Percentiles rank a stretch among this genome's conserved stretches.
phyloP scores from a whole-genome alignment of 2,113 vertebrate genomes.

The Raja brachyura region DNA sequence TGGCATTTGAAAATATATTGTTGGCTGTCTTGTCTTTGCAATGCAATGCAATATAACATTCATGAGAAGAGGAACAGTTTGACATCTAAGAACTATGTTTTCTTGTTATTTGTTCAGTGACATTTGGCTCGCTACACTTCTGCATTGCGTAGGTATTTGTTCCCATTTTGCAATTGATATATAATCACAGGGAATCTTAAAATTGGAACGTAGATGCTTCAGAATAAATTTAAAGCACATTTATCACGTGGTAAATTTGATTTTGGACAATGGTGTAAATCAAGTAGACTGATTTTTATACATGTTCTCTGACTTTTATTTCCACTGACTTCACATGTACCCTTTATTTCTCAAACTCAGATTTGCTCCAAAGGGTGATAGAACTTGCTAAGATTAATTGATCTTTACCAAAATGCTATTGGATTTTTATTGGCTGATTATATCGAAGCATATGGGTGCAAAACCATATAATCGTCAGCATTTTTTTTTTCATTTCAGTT shows the following conservation, averaged over 20 bases:
- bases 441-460: not conserved
- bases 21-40: not conserved
- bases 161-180: not conserved
- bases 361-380: not conserved
- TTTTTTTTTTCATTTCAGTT: not conserved
- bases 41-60: not conserved
- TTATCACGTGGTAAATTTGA: not conserved
- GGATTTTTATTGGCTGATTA: not conserved
- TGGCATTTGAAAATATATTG: not conserved
- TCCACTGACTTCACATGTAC: not conserved
- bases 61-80: not conserved
- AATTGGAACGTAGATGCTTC: not conserved
- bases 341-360: not conserved
- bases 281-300: not conserved
- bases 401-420: not conserved
- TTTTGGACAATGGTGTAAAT: not conserved
- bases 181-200: not conserved
- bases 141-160: not conserved
- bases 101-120: not conserved
- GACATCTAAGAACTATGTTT: not conserved
- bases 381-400: not conserved
- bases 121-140: not conserved
- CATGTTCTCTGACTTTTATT: not conserved
- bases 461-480: not conserved
- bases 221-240: not conserved